Evolutionary conservation across 2,888 invertebrate species (phyloP).

Genomic region (Gastrophysa polygoni): DNA sequence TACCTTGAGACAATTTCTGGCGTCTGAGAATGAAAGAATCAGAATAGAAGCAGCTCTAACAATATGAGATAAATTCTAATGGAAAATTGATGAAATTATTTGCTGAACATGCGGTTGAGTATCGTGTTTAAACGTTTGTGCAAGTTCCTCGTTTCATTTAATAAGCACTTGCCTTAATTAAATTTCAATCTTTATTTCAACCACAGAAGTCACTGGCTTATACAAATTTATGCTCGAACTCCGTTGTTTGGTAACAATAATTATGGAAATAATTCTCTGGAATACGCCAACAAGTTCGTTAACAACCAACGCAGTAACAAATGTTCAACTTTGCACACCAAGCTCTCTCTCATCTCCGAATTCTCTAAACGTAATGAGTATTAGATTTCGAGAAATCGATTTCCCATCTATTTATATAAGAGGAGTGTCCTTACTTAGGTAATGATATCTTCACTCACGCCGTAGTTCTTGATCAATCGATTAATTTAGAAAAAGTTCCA

Average conservation of each 20-base stretch:
- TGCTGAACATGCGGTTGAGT: not conserved
- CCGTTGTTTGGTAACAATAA: conserved; percentile 15
- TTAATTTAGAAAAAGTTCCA: no score
- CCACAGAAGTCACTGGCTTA: conserved; percentile 16
- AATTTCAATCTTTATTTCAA: conserved; percentile 19
- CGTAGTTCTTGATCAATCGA: no score
- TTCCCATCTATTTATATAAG: no score
- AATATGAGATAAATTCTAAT: not conserved
- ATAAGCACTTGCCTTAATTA: conserved; percentile 17
- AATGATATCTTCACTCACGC: no score
- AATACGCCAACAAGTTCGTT: conserved; percentile 18
- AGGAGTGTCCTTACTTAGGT: no score
- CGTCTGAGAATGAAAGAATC: not conserved
- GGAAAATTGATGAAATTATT: conserved; percentile 3
- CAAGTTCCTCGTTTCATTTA: conserved; percentile 14
- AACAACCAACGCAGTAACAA: conserved; percentile 2
- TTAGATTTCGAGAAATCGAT: no score
- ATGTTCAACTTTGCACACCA: not conserved
- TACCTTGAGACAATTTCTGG: no score
- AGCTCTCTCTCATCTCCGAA: not conserved
- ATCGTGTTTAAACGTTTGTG: not conserved
- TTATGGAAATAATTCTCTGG: conserved; percentile 21
- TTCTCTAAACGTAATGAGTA: no score
- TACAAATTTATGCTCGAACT: conserved; percentile 18
- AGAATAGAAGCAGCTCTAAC: not conserved